phyloP scores from a whole-genome alignment of 1,140 invertebrate species.

The Dendrolimus punctatus region DNA sequence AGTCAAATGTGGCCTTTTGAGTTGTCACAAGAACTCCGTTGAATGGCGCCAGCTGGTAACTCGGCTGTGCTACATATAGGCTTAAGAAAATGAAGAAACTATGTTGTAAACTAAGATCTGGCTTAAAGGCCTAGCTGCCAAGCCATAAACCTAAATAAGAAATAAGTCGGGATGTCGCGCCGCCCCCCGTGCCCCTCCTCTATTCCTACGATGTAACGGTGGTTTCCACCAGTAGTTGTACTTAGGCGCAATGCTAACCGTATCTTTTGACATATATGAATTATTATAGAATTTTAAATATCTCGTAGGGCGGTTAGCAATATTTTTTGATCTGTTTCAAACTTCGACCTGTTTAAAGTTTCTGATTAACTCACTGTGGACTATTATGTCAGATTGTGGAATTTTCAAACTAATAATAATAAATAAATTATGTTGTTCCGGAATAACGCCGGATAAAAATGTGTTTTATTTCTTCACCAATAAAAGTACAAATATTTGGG shows the following conservation, averaged over 20 bases:
- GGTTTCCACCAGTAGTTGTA: constrained; percentile 35
- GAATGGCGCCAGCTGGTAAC: no score
- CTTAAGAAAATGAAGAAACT: no score
- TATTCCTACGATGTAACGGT: constrained; percentile 15
- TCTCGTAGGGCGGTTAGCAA: constrained; percentile 45
- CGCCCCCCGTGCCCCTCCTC: no score
- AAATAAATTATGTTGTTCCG: constrained; percentile 41
- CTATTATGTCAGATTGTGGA: constrained; percentile 60
- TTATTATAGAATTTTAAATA: constrained; percentile 28
- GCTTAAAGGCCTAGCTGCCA: no score
- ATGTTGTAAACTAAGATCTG: no score
- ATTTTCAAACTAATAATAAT: constrained; percentile 50
- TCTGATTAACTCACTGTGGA: constrained; percentile 47
- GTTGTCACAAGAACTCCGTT: no score
- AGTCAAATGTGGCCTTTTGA: no score
- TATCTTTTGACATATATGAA: constrained; percentile 45
- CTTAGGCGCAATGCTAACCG: constrained; percentile 38
- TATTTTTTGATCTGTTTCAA: constrained; percentile 53
- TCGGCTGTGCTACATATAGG: no score
- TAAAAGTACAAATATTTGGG: no score
- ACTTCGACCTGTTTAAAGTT: constrained; percentile 39
- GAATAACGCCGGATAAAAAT: constrained; percentile 33
- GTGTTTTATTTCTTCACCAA: constrained; percentile 26
- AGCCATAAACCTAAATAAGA: no score
- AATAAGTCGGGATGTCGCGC: no score